These are phyloP conservation scores for Platalea minor DNA, from an alignment of 2,797 vertebrate species.

Conservation along the genomic window DNA sequence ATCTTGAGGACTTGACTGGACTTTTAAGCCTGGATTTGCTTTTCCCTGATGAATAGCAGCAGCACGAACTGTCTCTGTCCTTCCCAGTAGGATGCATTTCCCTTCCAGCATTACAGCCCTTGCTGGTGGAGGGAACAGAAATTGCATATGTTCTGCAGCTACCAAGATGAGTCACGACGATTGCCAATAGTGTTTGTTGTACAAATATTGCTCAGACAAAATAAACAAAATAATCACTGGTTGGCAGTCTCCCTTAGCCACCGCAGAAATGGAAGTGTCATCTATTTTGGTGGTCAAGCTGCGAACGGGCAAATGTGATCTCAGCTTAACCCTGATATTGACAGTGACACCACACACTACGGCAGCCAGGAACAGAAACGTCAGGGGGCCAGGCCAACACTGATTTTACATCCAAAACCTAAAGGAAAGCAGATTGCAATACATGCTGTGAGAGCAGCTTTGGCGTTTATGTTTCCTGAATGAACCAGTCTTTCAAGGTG, in stretches of 20 bases:
- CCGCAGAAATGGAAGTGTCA: neutral
- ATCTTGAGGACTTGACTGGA: neutral
- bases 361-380: neutral
- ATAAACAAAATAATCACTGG: neutral
- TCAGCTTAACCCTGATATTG: neutral
- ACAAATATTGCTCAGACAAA: conserved; percentile 16
- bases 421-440: neutral
- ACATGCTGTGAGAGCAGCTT: neutral
- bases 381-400: neutral
- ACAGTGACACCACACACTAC: neutral
- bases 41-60: neutral
- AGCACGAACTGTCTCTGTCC: neutral
- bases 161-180: neutral
- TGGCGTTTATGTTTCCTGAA: neutral
- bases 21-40: neutral
- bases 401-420: neutral
- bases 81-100: neutral
- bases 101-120: neutral
- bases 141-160: neutral
- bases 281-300: neutral
- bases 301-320: neutral
- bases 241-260: neutral
- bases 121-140: neutral
- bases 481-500: neutral
- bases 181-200: neutral